Evolutionary conservation across 2,113 vertebrate genomes (phyloP), one percentile per base, ranked within the genome.

Genomic region (Leptosomus discolor): DNA sequence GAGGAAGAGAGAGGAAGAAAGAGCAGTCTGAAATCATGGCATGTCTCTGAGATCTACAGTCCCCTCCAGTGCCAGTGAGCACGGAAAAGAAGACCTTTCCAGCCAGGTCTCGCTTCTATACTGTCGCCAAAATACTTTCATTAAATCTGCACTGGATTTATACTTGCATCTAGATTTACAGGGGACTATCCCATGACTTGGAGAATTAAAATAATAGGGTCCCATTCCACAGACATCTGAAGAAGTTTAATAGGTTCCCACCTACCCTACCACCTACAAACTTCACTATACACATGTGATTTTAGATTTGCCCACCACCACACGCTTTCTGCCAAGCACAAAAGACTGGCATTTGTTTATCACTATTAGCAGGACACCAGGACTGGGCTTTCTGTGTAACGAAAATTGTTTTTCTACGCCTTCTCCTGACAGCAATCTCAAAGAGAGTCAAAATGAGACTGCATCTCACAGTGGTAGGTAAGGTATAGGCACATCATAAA

Each of bases 201-300:
- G 19, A 85, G 27, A 87, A 78, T 4, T 15, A 76, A 65, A 41
- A 17, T 20, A 37, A 77, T 7, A 36, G 16, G 5, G 36, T 51
- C 53, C 75, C 80, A 18, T 34, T 43, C 23, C 71, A 76, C 5
- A 57, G 36, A 43, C 2, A 0, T 8, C 67, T 64, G 56, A 67
- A 70, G 29, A 87, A 63, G 51, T 60, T 71, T 16, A 64, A 18
- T 11, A 80, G 10, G n/a, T 53, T 86, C 24, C 21, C 80, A 65
- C 8, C 15, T 30, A 24, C 71, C 21, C 36, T 12, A 2, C 4
- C 3, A 5, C 8, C 53, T 45, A 15, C 19, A 51, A 50, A 53
- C 27, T 34, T 50, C 0, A 1, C 14, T 11, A 5, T 1, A 6
- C 6, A 27, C 0, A 0, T 0, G 5, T 7, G 12, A 74, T 30